Base-by-base conservation (phyloP, 2,888 invertebrate genomes). In the Melinaea marsaeus region DNA sequence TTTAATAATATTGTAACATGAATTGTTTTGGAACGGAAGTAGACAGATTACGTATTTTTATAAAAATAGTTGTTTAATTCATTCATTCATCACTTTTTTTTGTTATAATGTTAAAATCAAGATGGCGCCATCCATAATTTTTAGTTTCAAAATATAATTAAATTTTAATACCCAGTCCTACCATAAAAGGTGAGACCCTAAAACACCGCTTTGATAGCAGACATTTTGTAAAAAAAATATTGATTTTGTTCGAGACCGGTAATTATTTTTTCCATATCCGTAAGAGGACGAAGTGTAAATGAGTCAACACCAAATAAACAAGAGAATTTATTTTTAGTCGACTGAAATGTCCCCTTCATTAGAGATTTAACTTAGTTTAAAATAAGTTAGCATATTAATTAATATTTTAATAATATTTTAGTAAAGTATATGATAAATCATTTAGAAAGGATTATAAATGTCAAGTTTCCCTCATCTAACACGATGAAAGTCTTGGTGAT, bases 211-310 rank as follows among this genome's bases (percentile, higher is more conserved):
- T 9, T 32, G 7, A 51, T 11, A 48, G 6, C 32, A 22, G 32
- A 32, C 9, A 32, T 32, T 48, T 35, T n/a, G 42, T 46, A 48
- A 22, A 22, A n/a, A 32, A 60, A 34, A 33, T 60, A 60, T 60
- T 46, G 33, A 60, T 60, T 60, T 45, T 13, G 51, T 51, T 11
- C 32, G 13, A 47, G 35, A 46, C 51, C 42, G 47, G 54, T 45
- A 54, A 51, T 55, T 64, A 66, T 55, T 46, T 54, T 37, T 51
- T 13, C 34, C 59, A 57, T 58, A 55, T 37, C 64, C 64, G 48
- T 56, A 62, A 64, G 46, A 51, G 59, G 55, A 65, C 37, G 62
- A 66, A 60, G 34, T 63, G 67, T 79, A 79, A 78, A 66, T 79
- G 42, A 42, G 42, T 42, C 42, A 42, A 42, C 42, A 42, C 42